Conservation (phyloP, 1,140 invertebrate species). For the Drosophila mayri region DNA sequence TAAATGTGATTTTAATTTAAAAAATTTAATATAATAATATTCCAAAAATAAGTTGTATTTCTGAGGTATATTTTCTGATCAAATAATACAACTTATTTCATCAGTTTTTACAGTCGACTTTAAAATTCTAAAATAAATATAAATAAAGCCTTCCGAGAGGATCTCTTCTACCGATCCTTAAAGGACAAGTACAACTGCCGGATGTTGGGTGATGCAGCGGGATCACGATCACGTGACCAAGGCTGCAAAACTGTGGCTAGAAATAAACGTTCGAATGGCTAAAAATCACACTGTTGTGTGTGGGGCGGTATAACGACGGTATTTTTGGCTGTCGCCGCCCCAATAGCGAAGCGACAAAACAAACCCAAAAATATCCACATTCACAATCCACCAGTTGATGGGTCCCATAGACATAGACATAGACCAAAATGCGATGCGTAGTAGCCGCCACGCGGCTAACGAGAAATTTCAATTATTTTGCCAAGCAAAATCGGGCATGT, state of each 20-base stretch:
- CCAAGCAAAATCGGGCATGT: constrained; percentile 35
- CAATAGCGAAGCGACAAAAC: constrained; percentile 47
- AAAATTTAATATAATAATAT: neutral
- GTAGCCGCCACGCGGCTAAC: constrained; percentile 51
- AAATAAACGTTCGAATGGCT: constrained; percentile 31
- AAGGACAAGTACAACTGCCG: constrained; percentile 16
- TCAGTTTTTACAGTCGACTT: neutral
- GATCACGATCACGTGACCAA: constrained; percentile 45
- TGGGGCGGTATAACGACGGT: constrained; percentile 39
- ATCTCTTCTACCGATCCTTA: constrained; percentile 5
- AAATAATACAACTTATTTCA: neutral
- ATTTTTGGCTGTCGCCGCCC: constrained; percentile 64
- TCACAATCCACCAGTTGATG: constrained; percentile 40
- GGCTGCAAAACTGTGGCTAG: constrained; percentile 36
- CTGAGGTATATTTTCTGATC: neutral
- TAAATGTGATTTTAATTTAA: neutral
- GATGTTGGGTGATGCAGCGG: constrained; percentile 10
- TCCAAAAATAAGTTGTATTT: neutral
- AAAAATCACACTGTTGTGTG: constrained; percentile 42
- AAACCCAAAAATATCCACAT: constrained; percentile 59
- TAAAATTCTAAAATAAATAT: too few relatives aligned
- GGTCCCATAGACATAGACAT: constrained; percentile 28
- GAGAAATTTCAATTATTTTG: constrained; percentile 62
- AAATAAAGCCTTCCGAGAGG: neutral
- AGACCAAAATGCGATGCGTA: constrained; percentile 53